Evolutionary conservation across 2,797 vertebrate species (phyloP), one percentile per base, ranked within the genome.

Genomic region (Myiothlypis coronata): DNA sequence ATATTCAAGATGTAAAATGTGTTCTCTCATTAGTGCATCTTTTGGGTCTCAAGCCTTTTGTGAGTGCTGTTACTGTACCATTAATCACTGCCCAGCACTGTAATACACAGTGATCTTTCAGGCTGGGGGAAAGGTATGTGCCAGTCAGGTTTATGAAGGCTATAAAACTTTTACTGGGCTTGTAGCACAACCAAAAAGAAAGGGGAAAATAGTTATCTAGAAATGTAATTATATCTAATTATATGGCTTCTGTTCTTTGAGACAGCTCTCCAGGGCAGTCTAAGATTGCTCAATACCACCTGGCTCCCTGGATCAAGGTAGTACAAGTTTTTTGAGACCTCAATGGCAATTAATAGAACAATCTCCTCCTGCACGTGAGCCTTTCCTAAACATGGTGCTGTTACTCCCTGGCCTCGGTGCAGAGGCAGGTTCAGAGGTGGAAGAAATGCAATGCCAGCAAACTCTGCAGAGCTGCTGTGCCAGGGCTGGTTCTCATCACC

Each of bases 201-300:
- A 82, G 30, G 27, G 32, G 4, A 41, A 76, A 86, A 72, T 52
- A 56, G 53, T n/a, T 65, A 91, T 81, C 86, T 30, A 84, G 92
- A 96, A 95, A 94, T 96, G 79, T 91, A 97, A 96, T 96, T 95
- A 92, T 89, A 94, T 46, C 85, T 95, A 61, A 61, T 41, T 41
- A 61, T 41, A 22, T 30, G 84, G 91, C 74, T 95, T 94, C 86
- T 93, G 56, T 78, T 95, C 88, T 87, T 55, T 44, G 65, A 96
- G 55, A 78, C 53, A 39, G 70, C 75, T 95, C 94, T 91, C 90
- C 74, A 63, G 94, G 89, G 92, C 74, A 77, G 63, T 92, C 60
- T 69, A 24, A 69, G 37, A 94, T 80, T 83, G 83, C 11, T 89
- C 81, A 94, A 90, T n/a, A 86, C 30, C 34, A 74, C 52, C 71